These are phyloP conservation scores for Halcyon smyrnensis DNA, from an alignment of 2,797 vertebrate genomes.

Conservation along the genomic window DNA sequence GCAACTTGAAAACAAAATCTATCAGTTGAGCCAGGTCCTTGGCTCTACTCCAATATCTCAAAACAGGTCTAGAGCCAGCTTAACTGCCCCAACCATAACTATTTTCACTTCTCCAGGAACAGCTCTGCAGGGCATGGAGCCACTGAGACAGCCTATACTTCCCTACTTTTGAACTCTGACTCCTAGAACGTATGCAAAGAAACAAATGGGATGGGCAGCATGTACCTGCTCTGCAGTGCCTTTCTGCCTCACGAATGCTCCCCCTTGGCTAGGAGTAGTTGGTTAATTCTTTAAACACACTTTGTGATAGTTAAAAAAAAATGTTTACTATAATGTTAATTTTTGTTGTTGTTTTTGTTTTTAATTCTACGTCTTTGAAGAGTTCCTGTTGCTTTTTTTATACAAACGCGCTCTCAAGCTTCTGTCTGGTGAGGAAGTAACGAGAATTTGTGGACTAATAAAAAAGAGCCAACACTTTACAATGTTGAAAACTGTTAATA, in stretches of 20 bases:
- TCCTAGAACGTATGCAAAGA: background rate
- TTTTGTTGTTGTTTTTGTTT: background rate
- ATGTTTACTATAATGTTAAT: background rate
- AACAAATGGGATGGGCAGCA: background rate
- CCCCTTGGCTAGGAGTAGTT: background rate
- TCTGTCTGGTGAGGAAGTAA: conserved; percentile 29
- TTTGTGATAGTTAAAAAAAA: background rate
- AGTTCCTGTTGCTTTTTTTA: background rate
- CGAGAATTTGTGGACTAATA: conserved; percentile 30
- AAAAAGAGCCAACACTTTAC: background rate
- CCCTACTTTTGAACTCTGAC: background rate
- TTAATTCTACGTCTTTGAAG: background rate
- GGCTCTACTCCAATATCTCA: conserved; percentile 15
- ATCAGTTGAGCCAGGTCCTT: conserved; percentile 54
- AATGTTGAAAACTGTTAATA: conserved; percentile 39
- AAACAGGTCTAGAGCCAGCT: conserved; percentile 31
- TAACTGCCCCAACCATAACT: conserved; percentile 22
- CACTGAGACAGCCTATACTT: background rate
- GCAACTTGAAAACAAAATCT: conserved; percentile 61
- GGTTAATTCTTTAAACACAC: background rate
- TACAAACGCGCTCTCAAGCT: background rate
- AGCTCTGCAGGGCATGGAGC: background rate
- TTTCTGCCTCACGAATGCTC: background rate
- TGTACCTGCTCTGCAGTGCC: background rate
- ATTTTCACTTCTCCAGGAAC: conserved; percentile 33